Percentiles rank a stretch among this genome's conserved stretches.
These are phyloP conservation scores for Parthenolecanium corni DNA, from an alignment of 2,888 invertebrate species.

Conservation along the genomic window DNA sequence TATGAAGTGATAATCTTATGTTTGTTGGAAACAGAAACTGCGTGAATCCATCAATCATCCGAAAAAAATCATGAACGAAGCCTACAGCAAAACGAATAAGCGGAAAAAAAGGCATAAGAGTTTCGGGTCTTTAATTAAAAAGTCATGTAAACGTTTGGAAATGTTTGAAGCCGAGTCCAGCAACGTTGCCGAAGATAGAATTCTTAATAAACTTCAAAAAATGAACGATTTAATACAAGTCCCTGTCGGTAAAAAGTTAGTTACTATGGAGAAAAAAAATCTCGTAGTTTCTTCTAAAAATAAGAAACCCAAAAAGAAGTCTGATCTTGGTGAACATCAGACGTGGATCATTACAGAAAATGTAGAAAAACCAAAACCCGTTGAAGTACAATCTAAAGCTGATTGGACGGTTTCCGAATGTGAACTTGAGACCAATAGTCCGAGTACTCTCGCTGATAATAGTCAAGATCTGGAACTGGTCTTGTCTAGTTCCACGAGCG, in stretches of 20 bases:
- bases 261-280: not conserved
- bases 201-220: not conserved
- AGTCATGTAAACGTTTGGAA: conserved; percentile 6
- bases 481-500: not conserved
- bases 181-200: not conserved
- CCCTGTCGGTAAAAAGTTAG: not conserved
- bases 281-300: no score
- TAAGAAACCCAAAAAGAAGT: no score
- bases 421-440: not conserved
- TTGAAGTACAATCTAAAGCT: not conserved
- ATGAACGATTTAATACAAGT: not conserved
- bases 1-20: not conserved
- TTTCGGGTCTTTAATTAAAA: not conserved
- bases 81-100: conserved; percentile 1
- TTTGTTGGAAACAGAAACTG: not conserved
- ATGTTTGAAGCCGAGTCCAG: not conserved
- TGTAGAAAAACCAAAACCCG: not conserved
- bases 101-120: not conserved
- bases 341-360: not conserved
- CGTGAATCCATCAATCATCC: not conserved
- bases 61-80: conserved; percentile 1
- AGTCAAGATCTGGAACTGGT: not conserved
- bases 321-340: not conserved
- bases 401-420: not conserved
- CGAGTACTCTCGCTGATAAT: not conserved